Conservation (phyloP, 1,140 invertebrate species). For the Yoshiicerus persimilis region DNA sequence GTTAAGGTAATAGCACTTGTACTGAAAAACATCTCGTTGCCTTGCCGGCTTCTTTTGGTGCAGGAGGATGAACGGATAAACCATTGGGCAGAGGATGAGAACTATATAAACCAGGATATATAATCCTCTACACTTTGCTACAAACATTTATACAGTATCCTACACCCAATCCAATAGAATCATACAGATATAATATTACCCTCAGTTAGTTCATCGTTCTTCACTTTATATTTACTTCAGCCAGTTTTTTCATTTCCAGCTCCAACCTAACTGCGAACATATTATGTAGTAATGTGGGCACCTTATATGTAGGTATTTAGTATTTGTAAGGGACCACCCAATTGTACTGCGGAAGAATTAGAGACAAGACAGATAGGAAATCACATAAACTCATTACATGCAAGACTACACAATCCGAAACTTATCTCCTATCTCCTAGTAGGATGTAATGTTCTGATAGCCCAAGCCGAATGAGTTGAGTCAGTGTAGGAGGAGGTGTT, state of each 20-base stretch:
- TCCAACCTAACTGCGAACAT: background rate
- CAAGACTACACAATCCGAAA: slow-evolving; percentile 6
- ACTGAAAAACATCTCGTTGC: background rate
- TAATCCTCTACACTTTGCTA: background rate
- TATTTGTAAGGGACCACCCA: background rate
- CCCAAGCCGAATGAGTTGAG: background rate
- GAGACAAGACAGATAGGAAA: background rate
- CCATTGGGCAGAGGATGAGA: background rate
- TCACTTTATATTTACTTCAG: too few relatives aligned
- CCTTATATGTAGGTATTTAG: background rate
- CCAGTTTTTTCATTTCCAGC: background rate
- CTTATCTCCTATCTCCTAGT: background rate
- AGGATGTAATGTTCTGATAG: background rate
- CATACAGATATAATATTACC: background rate
- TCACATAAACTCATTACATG: slow-evolving; percentile 2
- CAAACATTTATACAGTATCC: background rate
- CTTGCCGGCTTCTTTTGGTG: background rate
- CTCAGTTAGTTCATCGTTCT: background rate
- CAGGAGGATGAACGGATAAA: background rate
- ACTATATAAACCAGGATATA: background rate
- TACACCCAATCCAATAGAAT: too few relatives aligned
- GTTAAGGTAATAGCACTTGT: slow-evolving; percentile 1
- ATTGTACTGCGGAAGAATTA: background rate
- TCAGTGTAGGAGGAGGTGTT: background rate
- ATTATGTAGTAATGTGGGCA: background rate